phyloP scores from a whole-genome alignment of 2,888 invertebrate genomes.

The Gerosis bhagava region DNA sequence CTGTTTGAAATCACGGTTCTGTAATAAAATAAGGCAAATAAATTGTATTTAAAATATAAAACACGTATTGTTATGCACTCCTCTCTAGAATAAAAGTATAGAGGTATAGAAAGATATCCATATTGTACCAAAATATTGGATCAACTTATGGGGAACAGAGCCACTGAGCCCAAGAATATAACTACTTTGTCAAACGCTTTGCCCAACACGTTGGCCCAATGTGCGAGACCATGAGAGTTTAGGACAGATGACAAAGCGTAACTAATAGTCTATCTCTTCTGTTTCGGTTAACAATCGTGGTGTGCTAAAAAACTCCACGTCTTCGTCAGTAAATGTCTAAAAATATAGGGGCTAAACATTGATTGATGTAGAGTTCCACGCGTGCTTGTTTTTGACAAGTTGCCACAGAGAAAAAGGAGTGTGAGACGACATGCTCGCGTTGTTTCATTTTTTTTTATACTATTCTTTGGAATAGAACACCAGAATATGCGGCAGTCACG shows the following conservation, averaged over 20 bases:
- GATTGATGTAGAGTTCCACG: conserved; percentile 71
- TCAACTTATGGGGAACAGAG: no score
- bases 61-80: no score
- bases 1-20: no score
- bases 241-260: background rate
- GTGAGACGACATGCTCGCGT: conserved; percentile 53
- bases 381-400: conserved; percentile 70
- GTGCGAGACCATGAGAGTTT: no score
- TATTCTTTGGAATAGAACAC: conserved; percentile 59
- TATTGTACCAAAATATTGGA: no score
- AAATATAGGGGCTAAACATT: conserved; percentile 69
- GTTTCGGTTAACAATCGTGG: background rate
- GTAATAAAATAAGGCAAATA: no score
- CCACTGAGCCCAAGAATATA: no score
- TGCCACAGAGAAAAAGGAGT: conserved; percentile 66
- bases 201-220: no score
- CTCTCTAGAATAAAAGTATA: no score
- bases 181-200: no score
- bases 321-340: conserved; percentile 51
- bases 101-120: no score
- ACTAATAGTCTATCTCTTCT: conserved; percentile 9
- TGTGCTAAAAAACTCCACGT: conserved; percentile 30
- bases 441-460: conserved; percentile 47
- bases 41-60: no score
- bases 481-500: conserved; percentile 51